Base-by-base conservation (phyloP, 2,797 vertebrate genomes). In the Chaetophractus vellerosus region DNA sequence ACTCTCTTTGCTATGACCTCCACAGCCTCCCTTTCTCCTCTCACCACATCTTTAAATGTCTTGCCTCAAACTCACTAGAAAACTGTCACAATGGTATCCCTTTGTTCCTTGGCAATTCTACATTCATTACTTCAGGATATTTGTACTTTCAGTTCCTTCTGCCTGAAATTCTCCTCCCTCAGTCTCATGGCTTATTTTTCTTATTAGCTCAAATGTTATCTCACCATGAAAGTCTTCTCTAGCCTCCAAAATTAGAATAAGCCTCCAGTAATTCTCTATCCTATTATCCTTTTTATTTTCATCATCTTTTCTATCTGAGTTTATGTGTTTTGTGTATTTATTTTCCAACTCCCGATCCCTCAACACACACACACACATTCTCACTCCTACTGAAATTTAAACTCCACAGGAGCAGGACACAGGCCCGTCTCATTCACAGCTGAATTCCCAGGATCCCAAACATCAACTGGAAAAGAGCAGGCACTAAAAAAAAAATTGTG, bases 271-370 rank as follows among this genome's bases (percentile, higher is more conserved):
- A 82, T 26, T 1, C 11, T 11, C 21, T n/a, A n/a, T 74, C 36
- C 0, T 68, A 41, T 72, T 48, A 45, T 63, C 3, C 23, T 69
- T 38, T 82, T 85, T 28, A 52, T 69, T 31, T 89, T 80, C 19
- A 48, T 82, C n/a, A 24, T 61, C 50, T 84, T 89, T 36, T 55
- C 14, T 52, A 52, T 68, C 18, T 68, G 19, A 81, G n/a, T 21
- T 76, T 33, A 50, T 18, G 5, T 28, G 85, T 66, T 31, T 68
- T 61, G 52, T 38, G 12, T 50, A 66, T 38, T 74, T 88, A 45
- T 28, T n/a, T 48, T 31, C 12, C 8, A 71, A 1, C 0, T 0
- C 18, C 9, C 11, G 19, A 8, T 0, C 26, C 19, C 10, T 3
- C 6, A 1, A 1, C 48, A 14, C 24, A 33, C 23, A 31, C 10